Evolutionary conservation across 1,140 invertebrate species (phyloP).

Genomic region (Trachymyrmex septentrionalis): DNA sequence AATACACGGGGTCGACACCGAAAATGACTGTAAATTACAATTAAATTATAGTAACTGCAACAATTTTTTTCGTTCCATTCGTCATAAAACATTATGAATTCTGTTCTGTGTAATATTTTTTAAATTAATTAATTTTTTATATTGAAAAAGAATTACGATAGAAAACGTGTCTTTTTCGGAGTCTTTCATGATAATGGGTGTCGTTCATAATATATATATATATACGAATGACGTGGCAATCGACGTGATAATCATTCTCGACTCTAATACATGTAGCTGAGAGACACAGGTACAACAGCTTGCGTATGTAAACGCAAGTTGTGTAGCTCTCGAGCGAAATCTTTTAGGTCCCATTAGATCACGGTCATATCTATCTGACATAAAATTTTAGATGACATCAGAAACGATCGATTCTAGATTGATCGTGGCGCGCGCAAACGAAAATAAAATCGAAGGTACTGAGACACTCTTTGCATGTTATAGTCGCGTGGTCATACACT

Average conservation of each 20-base stretch:
- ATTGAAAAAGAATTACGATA: neutral
- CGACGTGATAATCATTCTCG: slow-evolving; percentile 17
- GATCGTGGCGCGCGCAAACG: neutral
- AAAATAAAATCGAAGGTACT: slow-evolving; percentile 32
- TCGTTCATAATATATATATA: neutral
- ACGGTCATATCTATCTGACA: neutral
- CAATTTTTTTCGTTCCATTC: too few species aligned
- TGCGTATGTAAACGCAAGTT: neutral
- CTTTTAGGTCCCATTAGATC: neutral
- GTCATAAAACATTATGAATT: neutral
- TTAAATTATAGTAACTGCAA: too few species aligned
- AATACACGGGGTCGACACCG: too few species aligned
- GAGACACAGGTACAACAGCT: neutral
- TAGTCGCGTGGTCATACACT: slow-evolving; percentile 13
- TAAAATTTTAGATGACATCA: neutral
- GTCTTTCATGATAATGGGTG: too few species aligned
- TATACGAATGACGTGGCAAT: neutral
- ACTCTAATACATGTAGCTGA: neutral
- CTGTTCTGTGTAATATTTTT: neutral
- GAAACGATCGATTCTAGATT: neutral
- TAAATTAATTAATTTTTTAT: neutral
- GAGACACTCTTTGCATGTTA: neutral
- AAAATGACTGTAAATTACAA: too few species aligned
- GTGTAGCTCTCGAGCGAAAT: neutral
- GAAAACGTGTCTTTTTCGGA: neutral